Evolutionary conservation across 2,888 invertebrate species (phyloP).

Genomic region (Syrista parreyssii): DNA sequence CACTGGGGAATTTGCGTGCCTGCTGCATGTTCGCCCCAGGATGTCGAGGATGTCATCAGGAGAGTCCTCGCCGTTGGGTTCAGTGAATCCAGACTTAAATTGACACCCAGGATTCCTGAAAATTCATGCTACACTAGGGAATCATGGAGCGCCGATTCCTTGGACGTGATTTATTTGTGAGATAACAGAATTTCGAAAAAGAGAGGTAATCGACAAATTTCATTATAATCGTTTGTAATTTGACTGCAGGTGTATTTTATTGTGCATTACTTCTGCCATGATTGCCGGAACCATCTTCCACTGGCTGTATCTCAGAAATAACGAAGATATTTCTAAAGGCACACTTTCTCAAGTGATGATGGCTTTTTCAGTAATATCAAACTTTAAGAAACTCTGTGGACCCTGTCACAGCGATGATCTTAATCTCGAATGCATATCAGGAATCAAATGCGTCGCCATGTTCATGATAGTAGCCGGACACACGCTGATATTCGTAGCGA

Average conservation of each 20-base stretch:
- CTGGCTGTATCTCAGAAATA: slow-evolving; percentile 37
- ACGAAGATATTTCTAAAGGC: slow-evolving; percentile 35
- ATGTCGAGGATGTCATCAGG: slow-evolving; percentile 49
- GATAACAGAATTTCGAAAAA: slow-evolving; percentile 14
- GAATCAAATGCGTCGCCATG: slow-evolving; percentile 78
- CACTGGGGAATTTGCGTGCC: slow-evolving; percentile 72
- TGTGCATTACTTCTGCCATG: slow-evolving; percentile 42
- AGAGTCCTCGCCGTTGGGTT: slow-evolving; percentile 45
- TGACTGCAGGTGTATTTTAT: slow-evolving; percentile 48
- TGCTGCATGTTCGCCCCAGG: slow-evolving; percentile 62
- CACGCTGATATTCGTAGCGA: slow-evolving; percentile 74
- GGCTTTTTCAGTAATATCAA: slow-evolving; percentile 73
- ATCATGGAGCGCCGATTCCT: slow-evolving; percentile 30
- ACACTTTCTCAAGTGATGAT: slow-evolving; percentile 43
- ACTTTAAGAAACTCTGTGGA: slow-evolving; percentile 71
- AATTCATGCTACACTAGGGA: slow-evolving; percentile 44
- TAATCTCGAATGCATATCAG: slow-evolving; percentile 74
- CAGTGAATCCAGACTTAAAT: slow-evolving; percentile 38
- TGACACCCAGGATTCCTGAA: slow-evolving; percentile 38
- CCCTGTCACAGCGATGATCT: slow-evolving; percentile 70
- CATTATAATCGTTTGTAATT: neutral
- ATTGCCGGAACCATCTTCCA: slow-evolving; percentile 51
- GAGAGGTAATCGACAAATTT: neutral
- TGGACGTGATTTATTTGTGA: slow-evolving; percentile 51
- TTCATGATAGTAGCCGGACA: slow-evolving; percentile 76